Conservation (phyloP, 2,888 invertebrate genomes). For the Busseola fusca region DNA sequence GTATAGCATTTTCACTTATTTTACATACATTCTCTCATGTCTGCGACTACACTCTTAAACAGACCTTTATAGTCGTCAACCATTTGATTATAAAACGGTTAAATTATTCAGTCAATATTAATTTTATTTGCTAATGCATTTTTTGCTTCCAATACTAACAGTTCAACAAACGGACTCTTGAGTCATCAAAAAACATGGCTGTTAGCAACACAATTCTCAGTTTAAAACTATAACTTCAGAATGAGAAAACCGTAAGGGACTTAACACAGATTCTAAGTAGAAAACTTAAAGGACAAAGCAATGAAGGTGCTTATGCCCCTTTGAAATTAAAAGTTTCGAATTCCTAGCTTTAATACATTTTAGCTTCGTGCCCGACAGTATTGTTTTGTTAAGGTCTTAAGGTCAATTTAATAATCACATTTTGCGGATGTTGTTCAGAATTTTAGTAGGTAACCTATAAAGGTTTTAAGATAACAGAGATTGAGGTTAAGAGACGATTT, state of each 20-base stretch:
- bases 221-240: background rate
- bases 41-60: background rate
- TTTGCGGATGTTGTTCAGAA: slow-evolving; percentile 29
- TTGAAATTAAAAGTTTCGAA: background rate
- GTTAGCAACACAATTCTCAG: slow-evolving; percentile 24
- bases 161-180: slow-evolving; percentile 30
- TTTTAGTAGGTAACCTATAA: slow-evolving; percentile 23
- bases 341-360: slow-evolving; percentile 5
- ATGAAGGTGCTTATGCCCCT: background rate
- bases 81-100: background rate
- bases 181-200: slow-evolving; percentile 23
- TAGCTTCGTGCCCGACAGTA: background rate
- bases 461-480: slow-evolving; percentile 10
- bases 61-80: background rate
- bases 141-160: slow-evolving; percentile 20
- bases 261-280: slow-evolving; percentile 1
- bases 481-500: slow-evolving; percentile 14
- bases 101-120: slow-evolving; percentile 19
- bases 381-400: slow-evolving; percentile 8
- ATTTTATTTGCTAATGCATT: slow-evolving; percentile 32
- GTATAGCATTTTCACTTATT: too few species aligned
- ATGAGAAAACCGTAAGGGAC: background rate
- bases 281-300: background rate
- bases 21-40: background rate
- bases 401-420: slow-evolving; percentile 13